phyloP scores from a whole-genome alignment of 92 coral and sea anemone species.

The Desmophyllum pertusum region DNA sequence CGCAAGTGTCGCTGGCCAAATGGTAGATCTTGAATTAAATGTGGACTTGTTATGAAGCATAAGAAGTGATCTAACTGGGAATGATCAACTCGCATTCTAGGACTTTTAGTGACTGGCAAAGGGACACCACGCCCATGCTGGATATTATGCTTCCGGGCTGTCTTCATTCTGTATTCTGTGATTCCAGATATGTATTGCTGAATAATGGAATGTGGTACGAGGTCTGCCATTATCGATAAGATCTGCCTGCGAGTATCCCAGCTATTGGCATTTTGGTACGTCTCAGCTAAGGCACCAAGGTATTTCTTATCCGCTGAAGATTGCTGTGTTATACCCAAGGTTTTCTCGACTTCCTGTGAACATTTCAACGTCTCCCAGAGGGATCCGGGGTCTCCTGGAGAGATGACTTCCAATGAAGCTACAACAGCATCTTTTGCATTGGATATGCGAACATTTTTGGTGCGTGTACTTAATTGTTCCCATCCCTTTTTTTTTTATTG shows the following conservation, averaged over 20 bases:
- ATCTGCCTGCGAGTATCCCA: constrained; percentile 67
- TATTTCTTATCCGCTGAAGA: constrained; percentile 14
- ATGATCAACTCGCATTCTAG: constrained; percentile 48
- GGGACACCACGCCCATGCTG: constrained; percentile 57
- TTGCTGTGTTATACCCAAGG: background rate
- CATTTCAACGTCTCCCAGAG: constrained; percentile 25
- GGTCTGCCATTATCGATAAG: constrained; percentile 65
- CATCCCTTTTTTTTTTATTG: constrained; percentile 33
- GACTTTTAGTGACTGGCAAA: constrained; percentile 47
- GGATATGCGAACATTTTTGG: constrained; percentile 20
- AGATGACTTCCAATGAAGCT: constrained; percentile 29
- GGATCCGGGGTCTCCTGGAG: constrained; percentile 29
- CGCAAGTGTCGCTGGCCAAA: constrained; percentile 53
- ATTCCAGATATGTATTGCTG: constrained; percentile 66
- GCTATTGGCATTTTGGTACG: constrained; percentile 48
- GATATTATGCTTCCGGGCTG: constrained; percentile 46
- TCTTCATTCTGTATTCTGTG: constrained; percentile 43
- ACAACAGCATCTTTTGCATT: constrained; percentile 48
- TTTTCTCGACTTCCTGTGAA: constrained; percentile 6
- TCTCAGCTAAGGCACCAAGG: constrained; percentile 55
- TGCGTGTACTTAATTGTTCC: constrained; percentile 35
- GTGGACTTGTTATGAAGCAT: constrained; percentile 46
- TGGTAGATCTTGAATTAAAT: constrained; percentile 52
- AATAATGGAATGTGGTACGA: constrained; percentile 47
- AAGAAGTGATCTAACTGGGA: constrained; percentile 57